A percentile compares a stretch with the other conserved stretches of the same genome.
Evolutionary conservation across 2,113 vertebrate genomes (phyloP).

Genomic region (Empidonax traillii): DNA sequence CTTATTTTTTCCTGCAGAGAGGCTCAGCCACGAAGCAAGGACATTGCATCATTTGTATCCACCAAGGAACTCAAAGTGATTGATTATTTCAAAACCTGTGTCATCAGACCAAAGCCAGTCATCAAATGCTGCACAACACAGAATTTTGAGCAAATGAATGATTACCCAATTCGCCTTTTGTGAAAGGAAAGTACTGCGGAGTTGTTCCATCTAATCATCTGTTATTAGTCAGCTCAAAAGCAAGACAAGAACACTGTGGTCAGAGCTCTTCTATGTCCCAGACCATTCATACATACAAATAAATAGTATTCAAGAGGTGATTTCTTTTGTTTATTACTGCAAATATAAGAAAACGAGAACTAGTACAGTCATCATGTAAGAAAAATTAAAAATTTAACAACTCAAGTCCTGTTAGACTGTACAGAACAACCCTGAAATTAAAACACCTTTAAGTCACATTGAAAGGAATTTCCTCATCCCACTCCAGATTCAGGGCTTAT

Average conservation of each 20-base stretch:
- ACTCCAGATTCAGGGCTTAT: background rate
- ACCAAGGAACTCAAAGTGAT: background rate
- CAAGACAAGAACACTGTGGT: background rate
- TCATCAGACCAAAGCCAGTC: background rate
- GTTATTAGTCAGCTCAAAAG: background rate
- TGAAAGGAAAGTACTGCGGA: background rate
- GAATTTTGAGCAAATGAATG: background rate
- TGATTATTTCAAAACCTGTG: background rate
- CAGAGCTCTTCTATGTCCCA: background rate
- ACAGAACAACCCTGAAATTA: background rate
- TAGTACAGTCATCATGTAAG: background rate
- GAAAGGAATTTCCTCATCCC: background rate
- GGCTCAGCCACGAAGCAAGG: background rate
- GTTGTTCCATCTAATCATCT: background rate
- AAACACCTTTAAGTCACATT: background rate
- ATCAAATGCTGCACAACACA: background rate
- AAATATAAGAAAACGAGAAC: background rate
- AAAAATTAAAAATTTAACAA: background rate
- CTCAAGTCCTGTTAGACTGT: background rate
- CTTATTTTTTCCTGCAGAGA: background rate
- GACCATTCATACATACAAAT: background rate
- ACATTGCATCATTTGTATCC: background rate
- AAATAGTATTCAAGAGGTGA: background rate
- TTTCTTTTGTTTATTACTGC: background rate
- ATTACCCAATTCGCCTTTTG: background rate